These are phyloP conservation scores for Coleophora deauratella DNA, from an alignment of 2,888 invertebrate genomes.

Conservation along the genomic window DNA sequence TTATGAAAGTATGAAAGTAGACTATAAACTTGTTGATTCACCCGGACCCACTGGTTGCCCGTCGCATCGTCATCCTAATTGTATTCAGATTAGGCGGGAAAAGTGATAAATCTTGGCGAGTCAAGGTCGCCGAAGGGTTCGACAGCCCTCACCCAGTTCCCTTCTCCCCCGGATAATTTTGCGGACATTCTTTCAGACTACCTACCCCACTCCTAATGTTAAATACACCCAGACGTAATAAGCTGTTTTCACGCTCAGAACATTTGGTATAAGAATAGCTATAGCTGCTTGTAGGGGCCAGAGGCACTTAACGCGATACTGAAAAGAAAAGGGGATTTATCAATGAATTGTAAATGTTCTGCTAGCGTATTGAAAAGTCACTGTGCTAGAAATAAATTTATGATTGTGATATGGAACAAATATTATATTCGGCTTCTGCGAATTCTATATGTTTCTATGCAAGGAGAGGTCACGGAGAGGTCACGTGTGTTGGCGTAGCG, in stretches of 20 bases:
- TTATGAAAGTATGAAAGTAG: too few species aligned
- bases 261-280: too few species aligned
- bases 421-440: constrained; percentile 7
- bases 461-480: too few species aligned
- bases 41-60: constrained; percentile 45
- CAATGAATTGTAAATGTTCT: constrained; percentile 27
- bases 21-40: constrained; percentile 43
- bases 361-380: constrained; percentile 11
- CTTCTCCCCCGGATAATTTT: constrained; percentile 62
- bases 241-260: too few species aligned
- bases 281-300: neutral
- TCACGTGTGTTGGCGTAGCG: too few species aligned
- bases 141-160: constrained; percentile 67
- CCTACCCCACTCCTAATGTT: neutral
- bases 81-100: constrained; percentile 69
- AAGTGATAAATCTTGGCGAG: constrained; percentile 65
- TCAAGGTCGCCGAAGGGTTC: constrained; percentile 70
- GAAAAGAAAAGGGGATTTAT: constrained; percentile 32
- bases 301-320: constrained; percentile 21
- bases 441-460: too few species aligned
- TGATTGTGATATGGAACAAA: neutral
- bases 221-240: too few species aligned
- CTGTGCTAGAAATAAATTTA: neutral
- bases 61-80: constrained; percentile 44
- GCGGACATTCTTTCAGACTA: constrained; percentile 56